These are phyloP conservation scores for Myoxocephalus aenaeus DNA, from an alignment of 2,797 vertebrate genomes.

Conservation along the genomic window DNA sequence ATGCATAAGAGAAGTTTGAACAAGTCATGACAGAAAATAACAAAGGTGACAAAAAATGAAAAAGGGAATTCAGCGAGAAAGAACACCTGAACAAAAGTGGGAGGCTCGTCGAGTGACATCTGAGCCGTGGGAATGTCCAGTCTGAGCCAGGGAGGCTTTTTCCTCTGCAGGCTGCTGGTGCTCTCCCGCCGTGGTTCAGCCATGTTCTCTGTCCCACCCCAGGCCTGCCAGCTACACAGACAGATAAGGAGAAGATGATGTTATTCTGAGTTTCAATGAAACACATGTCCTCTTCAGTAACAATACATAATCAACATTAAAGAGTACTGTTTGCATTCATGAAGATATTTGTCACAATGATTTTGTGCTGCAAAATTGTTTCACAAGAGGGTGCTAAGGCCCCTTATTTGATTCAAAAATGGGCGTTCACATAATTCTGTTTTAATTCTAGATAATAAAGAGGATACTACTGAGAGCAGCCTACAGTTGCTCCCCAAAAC, in stretches of 20 bases:
- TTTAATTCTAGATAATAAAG: constrained; percentile 12
- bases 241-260: neutral
- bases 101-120: constrained; percentile 87
- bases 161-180: constrained; percentile 97
- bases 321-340: constrained; percentile 6
- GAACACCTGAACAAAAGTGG: constrained; percentile 88
- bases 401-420: constrained; percentile 21
- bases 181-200: constrained; percentile 91
- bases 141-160: constrained; percentile 97
- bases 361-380: constrained; percentile 31
- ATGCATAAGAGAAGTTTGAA: neutral
- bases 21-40: neutral
- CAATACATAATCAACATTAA: neutral
- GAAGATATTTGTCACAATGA: neutral
- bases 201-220: constrained; percentile 85
- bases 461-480: constrained; percentile 45
- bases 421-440: constrained; percentile 33
- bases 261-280: neutral
- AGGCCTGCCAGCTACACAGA: constrained; percentile 81
- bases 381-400: constrained; percentile 70
- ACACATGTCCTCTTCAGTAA: constrained; percentile 6
- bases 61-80: neutral
- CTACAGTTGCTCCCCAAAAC: constrained; percentile 47
- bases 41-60: constrained; percentile 9
- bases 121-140: constrained; percentile 91